phyloP scores from a whole-genome alignment of 2,888 invertebrate genomes.

The Yponomeuta plumbellus region DNA sequence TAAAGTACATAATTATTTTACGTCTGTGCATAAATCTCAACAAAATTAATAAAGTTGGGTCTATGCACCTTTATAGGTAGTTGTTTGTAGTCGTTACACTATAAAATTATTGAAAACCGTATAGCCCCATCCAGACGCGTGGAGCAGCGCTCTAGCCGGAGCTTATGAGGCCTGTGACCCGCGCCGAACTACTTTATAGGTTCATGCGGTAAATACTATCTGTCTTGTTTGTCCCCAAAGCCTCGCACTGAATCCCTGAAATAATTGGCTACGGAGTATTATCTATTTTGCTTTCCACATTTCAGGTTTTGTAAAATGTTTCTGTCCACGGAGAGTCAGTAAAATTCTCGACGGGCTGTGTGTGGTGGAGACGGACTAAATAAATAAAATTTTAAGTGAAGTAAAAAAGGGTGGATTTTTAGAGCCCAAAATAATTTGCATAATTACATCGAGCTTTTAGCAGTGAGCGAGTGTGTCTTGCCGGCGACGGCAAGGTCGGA shows the following conservation, averaged over 20 bases:
- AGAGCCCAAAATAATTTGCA: conserved; percentile 15
- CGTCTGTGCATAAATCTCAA: background rate
- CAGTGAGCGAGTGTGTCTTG: conserved; percentile 9
- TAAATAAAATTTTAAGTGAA: conserved; percentile 15
- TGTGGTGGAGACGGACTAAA: conserved; percentile 11
- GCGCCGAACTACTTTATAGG: conserved; percentile 1
- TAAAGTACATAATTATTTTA: background rate
- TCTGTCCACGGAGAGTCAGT: background rate
- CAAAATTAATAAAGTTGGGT: background rate
- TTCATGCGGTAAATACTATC: background rate
- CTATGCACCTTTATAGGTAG: background rate
- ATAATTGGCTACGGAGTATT: background rate
- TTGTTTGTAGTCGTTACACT: background rate
- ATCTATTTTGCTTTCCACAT: background rate
- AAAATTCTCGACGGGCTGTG: background rate
- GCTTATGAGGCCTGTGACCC: conserved; percentile 1
- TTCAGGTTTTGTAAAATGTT: background rate
- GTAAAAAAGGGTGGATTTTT: conserved; percentile 15
- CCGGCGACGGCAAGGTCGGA: conserved; percentile 11
- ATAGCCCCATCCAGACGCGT: background rate
- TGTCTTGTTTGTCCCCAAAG: background rate
- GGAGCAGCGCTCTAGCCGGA: background rate
- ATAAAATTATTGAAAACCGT: background rate
- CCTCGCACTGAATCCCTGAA: background rate
- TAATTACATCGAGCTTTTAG: conserved; percentile 16